Conservation (phyloP, 2,888 invertebrate species). For the Himalopsyche tibetana region DNA sequence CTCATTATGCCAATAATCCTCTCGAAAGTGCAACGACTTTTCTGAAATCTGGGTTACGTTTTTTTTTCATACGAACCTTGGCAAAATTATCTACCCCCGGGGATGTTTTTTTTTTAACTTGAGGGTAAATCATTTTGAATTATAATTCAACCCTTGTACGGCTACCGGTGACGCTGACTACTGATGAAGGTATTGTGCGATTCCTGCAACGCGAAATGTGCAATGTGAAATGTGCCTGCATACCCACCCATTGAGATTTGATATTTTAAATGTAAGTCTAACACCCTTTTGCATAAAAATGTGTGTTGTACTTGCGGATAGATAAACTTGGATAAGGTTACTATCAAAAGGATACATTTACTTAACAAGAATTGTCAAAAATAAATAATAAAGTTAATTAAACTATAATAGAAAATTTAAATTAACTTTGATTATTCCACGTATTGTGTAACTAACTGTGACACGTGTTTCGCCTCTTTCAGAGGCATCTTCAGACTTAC, state of each 20-base stretch:
- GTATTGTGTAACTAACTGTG: no score
- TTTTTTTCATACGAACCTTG: conserved; percentile 49
- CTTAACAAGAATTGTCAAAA: no score
- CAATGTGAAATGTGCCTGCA: conserved; percentile 48
- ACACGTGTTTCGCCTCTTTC: no score
- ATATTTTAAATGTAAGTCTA: conserved; percentile 61
- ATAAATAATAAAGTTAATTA: no score
- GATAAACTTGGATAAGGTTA: conserved; percentile 36
- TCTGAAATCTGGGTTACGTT: conserved; percentile 48
- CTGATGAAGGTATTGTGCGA: conserved; percentile 59
- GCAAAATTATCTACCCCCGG: conserved; percentile 28
- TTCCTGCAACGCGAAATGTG: conserved; percentile 46
- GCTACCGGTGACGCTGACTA: conserved; percentile 46
- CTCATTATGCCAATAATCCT: conserved; percentile 48
- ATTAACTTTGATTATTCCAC: no score
- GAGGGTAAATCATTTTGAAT: conserved; percentile 65
- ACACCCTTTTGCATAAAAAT: conserved; percentile 62
- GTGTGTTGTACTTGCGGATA: conserved; percentile 49
- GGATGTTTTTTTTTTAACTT: conserved; percentile 49
- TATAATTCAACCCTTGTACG: conserved; percentile 61
- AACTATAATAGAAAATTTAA: no score
- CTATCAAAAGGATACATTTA: not conserved
- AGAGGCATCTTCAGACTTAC: no score
- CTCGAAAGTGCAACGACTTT: conserved; percentile 49
- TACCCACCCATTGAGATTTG: conserved; percentile 63